Evolutionary conservation across 2,888 invertebrate genomes (phyloP).

Genomic region (Antheraea yamamai): DNA sequence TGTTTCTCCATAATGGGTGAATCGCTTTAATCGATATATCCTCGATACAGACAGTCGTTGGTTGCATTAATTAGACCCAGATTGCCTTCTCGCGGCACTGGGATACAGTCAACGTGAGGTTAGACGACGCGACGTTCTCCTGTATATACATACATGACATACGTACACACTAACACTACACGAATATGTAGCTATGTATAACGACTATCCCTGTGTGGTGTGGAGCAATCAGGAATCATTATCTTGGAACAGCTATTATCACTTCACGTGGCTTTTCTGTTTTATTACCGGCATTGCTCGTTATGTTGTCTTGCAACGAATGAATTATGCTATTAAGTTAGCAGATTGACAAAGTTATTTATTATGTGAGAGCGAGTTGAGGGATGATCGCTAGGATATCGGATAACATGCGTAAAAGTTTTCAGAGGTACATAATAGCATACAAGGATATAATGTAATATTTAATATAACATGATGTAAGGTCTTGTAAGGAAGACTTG

Average conservation of each 20-base stretch:
- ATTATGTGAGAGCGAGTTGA: constrained; percentile 74
- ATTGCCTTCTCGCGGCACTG: constrained; percentile 62
- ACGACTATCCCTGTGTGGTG: constrained; percentile 59
- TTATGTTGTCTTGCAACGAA: constrained; percentile 79
- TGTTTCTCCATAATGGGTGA: constrained; percentile 77
- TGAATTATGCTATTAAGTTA: constrained; percentile 82
- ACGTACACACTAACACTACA: constrained; percentile 23
- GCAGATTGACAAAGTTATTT: constrained; percentile 82
- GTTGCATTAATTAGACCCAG: constrained; percentile 43
- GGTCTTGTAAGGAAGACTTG: too few relatives aligned
- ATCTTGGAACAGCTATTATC: constrained; percentile 81
- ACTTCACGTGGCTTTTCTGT: constrained; percentile 79
- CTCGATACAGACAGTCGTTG: constrained; percentile 61
- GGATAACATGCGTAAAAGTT: constrained; percentile 27
- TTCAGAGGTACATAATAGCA: neutral
- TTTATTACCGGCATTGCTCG: constrained; percentile 80
- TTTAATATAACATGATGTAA: too few relatives aligned
- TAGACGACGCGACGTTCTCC: constrained; percentile 49
- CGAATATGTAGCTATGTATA: constrained; percentile 34
- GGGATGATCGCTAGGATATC: constrained; percentile 60
- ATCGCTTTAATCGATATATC: constrained; percentile 74
- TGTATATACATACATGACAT: constrained; percentile 31
- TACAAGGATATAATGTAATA: too few relatives aligned
- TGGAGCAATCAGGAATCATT: constrained; percentile 80
- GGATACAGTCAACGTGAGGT: constrained; percentile 59